Evolutionary conservation across 2,113 vertebrate genomes (phyloP).

Genomic region (Sigmodon hispidus): DNA sequence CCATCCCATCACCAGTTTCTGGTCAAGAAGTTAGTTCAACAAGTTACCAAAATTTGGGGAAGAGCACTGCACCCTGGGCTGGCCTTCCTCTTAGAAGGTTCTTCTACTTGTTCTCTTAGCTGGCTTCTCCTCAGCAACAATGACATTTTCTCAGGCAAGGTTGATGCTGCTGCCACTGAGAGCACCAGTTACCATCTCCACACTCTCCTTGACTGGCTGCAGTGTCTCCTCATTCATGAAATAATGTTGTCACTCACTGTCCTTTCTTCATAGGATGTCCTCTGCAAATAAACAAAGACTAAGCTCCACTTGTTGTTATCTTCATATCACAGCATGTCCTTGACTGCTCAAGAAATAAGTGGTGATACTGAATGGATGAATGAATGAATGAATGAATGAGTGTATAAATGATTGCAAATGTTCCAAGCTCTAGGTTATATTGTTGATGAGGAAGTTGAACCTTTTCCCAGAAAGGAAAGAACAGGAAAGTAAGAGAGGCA

Average conservation of each 20-base stretch:
- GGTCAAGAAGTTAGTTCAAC: not conserved
- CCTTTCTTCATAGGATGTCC: not conserved
- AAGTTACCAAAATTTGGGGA: not conserved
- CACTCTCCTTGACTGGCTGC: not conserved
- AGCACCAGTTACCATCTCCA: not conserved
- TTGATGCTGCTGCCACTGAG: not conserved
- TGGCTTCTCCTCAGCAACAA: not conserved
- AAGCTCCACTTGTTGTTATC: not conserved
- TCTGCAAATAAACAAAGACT: not conserved
- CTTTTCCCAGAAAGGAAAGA: constrained; percentile 35
- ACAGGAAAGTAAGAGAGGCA: not conserved
- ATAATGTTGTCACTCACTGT: not conserved
- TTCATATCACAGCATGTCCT: not conserved
- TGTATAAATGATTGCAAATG: not conserved
- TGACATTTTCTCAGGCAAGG: not conserved
- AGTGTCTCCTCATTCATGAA: not conserved
- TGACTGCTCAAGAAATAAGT: not conserved
- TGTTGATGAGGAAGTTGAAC: not conserved
- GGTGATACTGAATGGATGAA: not conserved
- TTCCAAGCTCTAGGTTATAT: not conserved
- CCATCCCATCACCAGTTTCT: not conserved
- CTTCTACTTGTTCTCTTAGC: not conserved
- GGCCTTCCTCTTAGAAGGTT: not conserved
- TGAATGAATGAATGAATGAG: not conserved
- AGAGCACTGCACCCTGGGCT: not conserved